Conservation (phyloP, 2,797 vertebrate species). For the Poeciliopsis presidionis region DNA sequence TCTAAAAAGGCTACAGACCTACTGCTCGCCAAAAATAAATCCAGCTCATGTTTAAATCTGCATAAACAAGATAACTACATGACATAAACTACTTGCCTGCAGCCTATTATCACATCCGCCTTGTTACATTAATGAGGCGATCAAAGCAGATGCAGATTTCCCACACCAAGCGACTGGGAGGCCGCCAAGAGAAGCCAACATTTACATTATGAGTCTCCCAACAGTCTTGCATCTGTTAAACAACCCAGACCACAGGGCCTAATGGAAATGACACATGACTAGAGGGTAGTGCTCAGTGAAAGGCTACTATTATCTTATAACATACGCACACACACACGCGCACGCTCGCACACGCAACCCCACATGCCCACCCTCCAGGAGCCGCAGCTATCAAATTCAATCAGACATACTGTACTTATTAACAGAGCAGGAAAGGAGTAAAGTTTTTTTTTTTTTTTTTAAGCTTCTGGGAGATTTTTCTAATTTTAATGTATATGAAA, state of each 20-base stretch:
- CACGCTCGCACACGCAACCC: rapidly evolving
- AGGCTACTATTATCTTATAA: constrained; percentile 57
- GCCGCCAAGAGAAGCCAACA: constrained; percentile 35
- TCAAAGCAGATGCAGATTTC: constrained; percentile 61
- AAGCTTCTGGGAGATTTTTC: not conserved
- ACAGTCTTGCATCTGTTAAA: constrained; percentile 66
- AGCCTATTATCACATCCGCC: constrained; percentile 40
- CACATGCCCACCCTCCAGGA: constrained; percentile 6
- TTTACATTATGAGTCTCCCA: constrained; percentile 56
- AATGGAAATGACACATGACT: constrained; percentile 64
- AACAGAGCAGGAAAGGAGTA: not conserved
- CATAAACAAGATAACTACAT: constrained; percentile 54
- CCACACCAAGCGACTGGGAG: constrained; percentile 42
- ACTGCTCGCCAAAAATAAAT: constrained; percentile 28
- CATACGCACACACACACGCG: not conserved
- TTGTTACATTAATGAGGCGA: constrained; percentile 53
- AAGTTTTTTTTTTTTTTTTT: constrained; percentile 15
- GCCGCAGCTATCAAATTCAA: constrained; percentile 30
- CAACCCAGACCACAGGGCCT: constrained; percentile 59
- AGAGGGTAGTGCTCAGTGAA: constrained; percentile 53
- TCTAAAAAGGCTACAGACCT: constrained; percentile 10
- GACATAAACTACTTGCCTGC: constrained; percentile 40
- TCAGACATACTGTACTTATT: constrained; percentile 35
- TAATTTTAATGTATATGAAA: constrained; percentile 8
- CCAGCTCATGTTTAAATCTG: constrained; percentile 35